phyloP scores from a whole-genome alignment of 2,888 invertebrate genomes.

The Augochlorella aurata region DNA sequence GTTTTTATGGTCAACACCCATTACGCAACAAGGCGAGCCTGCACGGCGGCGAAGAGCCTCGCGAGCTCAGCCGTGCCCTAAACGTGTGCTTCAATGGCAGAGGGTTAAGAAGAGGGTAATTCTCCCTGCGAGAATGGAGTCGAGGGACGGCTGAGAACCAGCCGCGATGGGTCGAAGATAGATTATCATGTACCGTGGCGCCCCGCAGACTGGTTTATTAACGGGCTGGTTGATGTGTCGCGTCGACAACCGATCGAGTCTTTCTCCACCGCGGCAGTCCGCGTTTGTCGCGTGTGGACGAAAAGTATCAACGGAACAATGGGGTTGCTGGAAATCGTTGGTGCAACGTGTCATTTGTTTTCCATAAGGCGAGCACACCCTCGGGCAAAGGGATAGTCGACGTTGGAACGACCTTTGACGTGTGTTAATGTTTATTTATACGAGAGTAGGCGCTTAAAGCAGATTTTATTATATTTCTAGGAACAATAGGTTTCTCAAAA shows the following conservation, averaged over 20 bases:
- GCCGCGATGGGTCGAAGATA: slow-evolving; percentile 35
- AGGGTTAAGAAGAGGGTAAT: slow-evolving; percentile 57
- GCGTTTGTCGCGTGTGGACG: neutral
- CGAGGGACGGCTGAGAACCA: slow-evolving; percentile 32
- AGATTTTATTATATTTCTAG: no score
- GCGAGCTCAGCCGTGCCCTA: slow-evolving; percentile 43
- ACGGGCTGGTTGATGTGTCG: slow-evolving; percentile 33
- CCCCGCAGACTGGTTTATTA: slow-evolving; percentile 42
- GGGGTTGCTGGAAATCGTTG: neutral
- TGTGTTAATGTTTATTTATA: neutral
- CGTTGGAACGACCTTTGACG: neutral
- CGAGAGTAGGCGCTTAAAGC: no score
- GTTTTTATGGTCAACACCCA: slow-evolving; percentile 43
- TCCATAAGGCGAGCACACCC: neutral
- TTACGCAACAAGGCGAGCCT: slow-evolving; percentile 37
- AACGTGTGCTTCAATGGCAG: slow-evolving; percentile 39
- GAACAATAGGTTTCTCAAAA: no score
- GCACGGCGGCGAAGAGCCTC: slow-evolving; percentile 21
- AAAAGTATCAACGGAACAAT: neutral
- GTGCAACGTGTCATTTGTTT: slow-evolving; percentile 10
- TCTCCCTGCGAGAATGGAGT: slow-evolving; percentile 43
- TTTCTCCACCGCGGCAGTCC: slow-evolving; percentile 19
- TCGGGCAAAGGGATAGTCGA: neutral
- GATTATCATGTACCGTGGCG: slow-evolving; percentile 29
- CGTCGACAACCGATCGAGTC: slow-evolving; percentile 51